Percentiles rank a stretch among this genome's conserved stretches.
Conservation (phyloP, 2,888 invertebrate species). For the Atethmia centrago region DNA sequence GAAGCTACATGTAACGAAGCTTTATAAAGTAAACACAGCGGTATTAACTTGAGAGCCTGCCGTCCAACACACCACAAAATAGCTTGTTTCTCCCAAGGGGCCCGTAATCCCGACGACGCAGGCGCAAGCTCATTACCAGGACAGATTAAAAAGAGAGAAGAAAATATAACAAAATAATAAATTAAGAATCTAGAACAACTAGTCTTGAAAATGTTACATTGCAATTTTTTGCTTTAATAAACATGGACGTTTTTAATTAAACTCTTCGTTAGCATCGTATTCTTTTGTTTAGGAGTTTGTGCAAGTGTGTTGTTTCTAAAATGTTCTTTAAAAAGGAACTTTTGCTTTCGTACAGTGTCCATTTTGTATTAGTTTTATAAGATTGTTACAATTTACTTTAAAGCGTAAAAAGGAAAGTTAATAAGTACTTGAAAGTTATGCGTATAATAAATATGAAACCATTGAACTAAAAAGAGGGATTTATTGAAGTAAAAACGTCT, state of each 20-base stretch:
- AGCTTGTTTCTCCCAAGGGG: slow-evolving; percentile 3
- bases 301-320: not conserved
- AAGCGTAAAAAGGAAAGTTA: not conserved
- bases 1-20: not conserved
- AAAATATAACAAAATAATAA: not conserved
- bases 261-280: not conserved
- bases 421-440: not conserved
- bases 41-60: slow-evolving; percentile 12
- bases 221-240: not conserved
- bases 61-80: not conserved
- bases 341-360: no score
- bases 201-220: not conserved
- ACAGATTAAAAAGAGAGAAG: slow-evolving; percentile 3
- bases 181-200: not conserved
- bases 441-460: not conserved
- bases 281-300: not conserved
- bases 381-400: not conserved
- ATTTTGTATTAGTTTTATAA: not conserved
- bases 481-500: not conserved
- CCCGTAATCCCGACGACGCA: not conserved
- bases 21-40: slow-evolving; percentile 8
- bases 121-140: slow-evolving; percentile 9
- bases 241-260: not conserved
- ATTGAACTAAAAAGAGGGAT: not conserved
- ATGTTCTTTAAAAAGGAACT: not conserved